These are phyloP conservation scores for Odontocolon sp. DNA, from an alignment of 2,888 invertebrate species.

Conservation along the genomic window DNA sequence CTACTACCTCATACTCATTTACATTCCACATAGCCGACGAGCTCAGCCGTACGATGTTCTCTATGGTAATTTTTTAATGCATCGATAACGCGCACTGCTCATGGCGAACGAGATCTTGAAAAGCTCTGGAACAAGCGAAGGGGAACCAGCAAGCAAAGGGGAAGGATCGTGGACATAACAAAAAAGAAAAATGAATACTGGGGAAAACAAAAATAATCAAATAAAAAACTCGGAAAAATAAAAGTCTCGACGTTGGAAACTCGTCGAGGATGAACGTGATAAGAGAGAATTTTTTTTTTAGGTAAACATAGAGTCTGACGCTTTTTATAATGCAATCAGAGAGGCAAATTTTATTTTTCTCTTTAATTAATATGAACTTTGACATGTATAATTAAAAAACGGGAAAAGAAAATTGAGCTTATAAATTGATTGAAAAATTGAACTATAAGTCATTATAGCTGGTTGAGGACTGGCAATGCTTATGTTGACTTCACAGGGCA, in stretches of 20 bases:
- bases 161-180: neutral
- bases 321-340: no score
- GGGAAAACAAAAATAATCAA: neutral
- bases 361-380: no score
- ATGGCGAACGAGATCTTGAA: conserved; percentile 32
- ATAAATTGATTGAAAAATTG: no score
- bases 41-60: conserved; percentile 38
- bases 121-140: neutral
- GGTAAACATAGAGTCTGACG: no score
- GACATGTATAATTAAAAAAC: no score
- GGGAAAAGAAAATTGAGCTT: no score
- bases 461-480: no score
- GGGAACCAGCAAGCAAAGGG: neutral
- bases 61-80: conserved; percentile 65
- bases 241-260: no score
- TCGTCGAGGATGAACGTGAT: no score
- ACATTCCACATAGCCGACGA: conserved; percentile 23
- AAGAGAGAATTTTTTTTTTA: no score
- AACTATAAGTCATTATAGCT: no score
- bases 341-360: no score
- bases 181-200: neutral
- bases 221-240: neutral
- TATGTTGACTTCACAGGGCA: neutral
- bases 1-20: conserved; percentile 43
- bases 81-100: conserved; percentile 60